phyloP scores from a whole-genome alignment of 2,888 invertebrate genomes.

The Pseudeuparius sepicola region DNA sequence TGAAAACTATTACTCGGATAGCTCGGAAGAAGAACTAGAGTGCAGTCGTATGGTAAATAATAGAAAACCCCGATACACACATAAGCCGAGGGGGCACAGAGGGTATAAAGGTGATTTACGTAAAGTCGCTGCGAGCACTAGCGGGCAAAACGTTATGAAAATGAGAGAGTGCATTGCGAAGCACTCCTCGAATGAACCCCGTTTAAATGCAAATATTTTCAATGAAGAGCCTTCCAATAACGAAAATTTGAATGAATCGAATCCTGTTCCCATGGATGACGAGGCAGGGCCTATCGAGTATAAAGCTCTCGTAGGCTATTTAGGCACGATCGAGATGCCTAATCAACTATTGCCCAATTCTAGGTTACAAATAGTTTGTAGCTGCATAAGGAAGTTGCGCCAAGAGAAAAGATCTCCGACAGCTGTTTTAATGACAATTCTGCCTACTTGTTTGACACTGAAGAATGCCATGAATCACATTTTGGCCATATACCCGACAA shows the following conservation, averaged over 20 bases:
- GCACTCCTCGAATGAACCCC: conserved; percentile 19
- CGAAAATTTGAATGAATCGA: conserved; percentile 21
- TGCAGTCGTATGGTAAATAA: conserved; percentile 42
- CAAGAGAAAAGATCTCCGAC: conserved; percentile 83
- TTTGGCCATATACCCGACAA: conserved; percentile 79
- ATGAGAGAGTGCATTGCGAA: conserved; percentile 19
- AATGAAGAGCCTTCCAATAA: conserved; percentile 13
- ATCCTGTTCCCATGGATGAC: conserved; percentile 33
- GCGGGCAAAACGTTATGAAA: conserved; percentile 22
- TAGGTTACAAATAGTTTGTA: conserved; percentile 68
- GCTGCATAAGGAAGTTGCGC: conserved; percentile 78
- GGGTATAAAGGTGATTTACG: conserved; percentile 25
- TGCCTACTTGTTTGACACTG: conserved; percentile 68
- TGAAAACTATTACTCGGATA: conserved; percentile 76
- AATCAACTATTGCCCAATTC: conserved; percentile 66
- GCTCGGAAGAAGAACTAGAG: conserved; percentile 67
- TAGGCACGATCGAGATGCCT: conserved; percentile 94
- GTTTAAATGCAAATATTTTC: conserved; percentile 22
- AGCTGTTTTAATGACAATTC: conserved; percentile 74
- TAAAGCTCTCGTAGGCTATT: conserved; percentile 83
- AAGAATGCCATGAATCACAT: conserved; percentile 69
- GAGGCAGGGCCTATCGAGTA: conserved; percentile 55
- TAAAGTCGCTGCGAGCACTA: conserved; percentile 21
- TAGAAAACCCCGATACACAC: conserved; percentile 53
- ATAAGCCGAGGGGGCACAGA: conserved; percentile 36